Percentiles rank a stretch among this genome's conserved stretches.
Evolutionary conservation across 2,888 invertebrate species (phyloP).

Genomic region (Brachypalpus laphriformis): DNA sequence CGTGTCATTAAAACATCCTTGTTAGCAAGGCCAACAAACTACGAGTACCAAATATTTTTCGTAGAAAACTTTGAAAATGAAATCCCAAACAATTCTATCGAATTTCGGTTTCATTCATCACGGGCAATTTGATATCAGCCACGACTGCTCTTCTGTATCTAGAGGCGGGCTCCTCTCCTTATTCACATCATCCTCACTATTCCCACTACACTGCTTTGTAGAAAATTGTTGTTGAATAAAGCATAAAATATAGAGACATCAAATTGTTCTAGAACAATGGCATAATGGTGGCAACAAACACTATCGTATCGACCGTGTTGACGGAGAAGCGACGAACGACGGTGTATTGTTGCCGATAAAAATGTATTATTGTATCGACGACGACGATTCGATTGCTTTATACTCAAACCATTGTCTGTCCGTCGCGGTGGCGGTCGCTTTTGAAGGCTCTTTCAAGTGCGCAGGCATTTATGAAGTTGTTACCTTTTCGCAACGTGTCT

Average conservation of each 20-base stretch:
- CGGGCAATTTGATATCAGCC: conserved; percentile 12
- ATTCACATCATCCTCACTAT: not conserved
- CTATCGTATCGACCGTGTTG: not conserved
- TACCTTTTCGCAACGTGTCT: conserved; percentile 49
- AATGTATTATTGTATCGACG: conserved; percentile 52
- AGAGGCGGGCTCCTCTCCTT: not conserved
- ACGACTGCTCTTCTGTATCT: not conserved
- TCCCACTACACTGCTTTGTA: not conserved
- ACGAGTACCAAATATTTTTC: not conserved
- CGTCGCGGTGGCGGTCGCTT: conserved; percentile 3
- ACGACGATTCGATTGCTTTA: conserved; percentile 46
- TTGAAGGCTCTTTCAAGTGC: conserved; percentile 51
- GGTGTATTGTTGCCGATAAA: conserved; percentile 59
- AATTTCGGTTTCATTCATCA: conserved; percentile 11
- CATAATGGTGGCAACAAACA: conserved; percentile 48
- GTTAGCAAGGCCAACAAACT: not conserved
- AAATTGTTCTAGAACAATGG: conserved; percentile 71
- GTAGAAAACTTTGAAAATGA: conserved; percentile 3
- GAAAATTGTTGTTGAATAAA: conserved; percentile 43
- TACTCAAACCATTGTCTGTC: conserved; percentile 27
- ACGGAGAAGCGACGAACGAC: not conserved
- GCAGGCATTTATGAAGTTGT: conserved; percentile 68
- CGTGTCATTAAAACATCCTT: not conserved
- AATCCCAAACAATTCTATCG: conserved; percentile 4
- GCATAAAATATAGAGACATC: conserved; percentile 64